Conservation (phyloP, 53 echinoderm and acorn worm species). For the Apostichopus leukothele region DNA sequence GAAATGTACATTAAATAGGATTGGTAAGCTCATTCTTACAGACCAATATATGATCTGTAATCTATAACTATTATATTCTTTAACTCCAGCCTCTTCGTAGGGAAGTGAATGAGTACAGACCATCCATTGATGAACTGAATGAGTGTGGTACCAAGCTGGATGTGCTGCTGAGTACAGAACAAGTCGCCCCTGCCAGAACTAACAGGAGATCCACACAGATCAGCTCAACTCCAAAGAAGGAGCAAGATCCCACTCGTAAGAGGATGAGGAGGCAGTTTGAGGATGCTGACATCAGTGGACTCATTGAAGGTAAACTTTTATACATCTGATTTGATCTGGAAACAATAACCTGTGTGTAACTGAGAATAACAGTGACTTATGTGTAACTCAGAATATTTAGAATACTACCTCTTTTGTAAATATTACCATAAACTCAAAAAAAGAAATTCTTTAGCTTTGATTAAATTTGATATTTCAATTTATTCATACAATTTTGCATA, state of each 20-base stretch:
- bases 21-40: no score
- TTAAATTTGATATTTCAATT: no score
- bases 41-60: no score
- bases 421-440: no score
- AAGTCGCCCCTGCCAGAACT: constrained; percentile 62
- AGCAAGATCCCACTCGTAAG: constrained; percentile 51
- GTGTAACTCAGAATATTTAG: no score
- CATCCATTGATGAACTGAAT: constrained; percentile 81
- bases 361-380: no score
- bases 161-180: constrained; percentile 72
- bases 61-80: not conserved
- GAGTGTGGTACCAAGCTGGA: constrained; percentile 86
- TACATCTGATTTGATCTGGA: no score
- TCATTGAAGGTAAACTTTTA: constrained; percentile 78
- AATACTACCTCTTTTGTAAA: no score
- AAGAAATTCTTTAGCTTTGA: no score
- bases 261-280: constrained; percentile 74
- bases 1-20: no score
- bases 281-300: constrained; percentile 94
- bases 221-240: constrained; percentile 58
- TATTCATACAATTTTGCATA: no score
- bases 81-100: constrained; percentile 76
- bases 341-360: no score
- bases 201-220: constrained; percentile 85
- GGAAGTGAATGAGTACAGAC: constrained; percentile 90